Evolutionary conservation across 1,140 invertebrate genomes (phyloP), one percentile per base, ranked within the genome.

Genomic region (Rhopalosiphum padi): DNA sequence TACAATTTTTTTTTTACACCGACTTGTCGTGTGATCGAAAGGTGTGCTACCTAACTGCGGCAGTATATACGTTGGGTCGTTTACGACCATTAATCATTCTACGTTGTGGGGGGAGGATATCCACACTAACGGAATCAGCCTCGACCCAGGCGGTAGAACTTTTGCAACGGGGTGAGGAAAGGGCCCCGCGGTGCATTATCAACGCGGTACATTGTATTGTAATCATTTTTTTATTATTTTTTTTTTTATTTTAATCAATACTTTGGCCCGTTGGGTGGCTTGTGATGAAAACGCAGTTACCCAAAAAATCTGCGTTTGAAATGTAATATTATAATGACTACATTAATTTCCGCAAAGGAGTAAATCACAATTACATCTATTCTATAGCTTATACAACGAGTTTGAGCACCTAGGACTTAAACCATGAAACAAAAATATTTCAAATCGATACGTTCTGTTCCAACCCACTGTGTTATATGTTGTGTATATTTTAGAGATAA

Each of bases 161-260:
- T 35, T n/a, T n/a, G n/a, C 30, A 15, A n/a, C 6, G 46, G 86
- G n/a, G 30, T 9, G 41, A 30, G 30, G 85, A 87, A 46, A 30
- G 23, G 21, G 43, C 4, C 43, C 15, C 30, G 43, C 11, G 83
- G 37, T 9, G 86, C 18, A 87, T 48, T 51, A 89, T 89, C 51
- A 55, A 30, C 23, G 35, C 9, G 22, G 30, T 30, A 51, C 48
- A n/a, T 53, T 88, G 35, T 55, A 88, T 88, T 41, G 51, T 89
- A 55, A 89, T 89, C 35, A 89, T 25, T 23, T 88, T 83, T 22
- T 82, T 30, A 35, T 18, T 86, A 41, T 18, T 53, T 88, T n/a
- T 88, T 89, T 55, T 55, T 88, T 48, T 88, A 55, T 89, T 89
- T 55, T 15, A 55, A 89, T 89, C 88, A 89, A 89, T 89, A 89